Conservation (phyloP, 1,140 invertebrate genomes). For the Macrosteles quadrilineatus region DNA sequence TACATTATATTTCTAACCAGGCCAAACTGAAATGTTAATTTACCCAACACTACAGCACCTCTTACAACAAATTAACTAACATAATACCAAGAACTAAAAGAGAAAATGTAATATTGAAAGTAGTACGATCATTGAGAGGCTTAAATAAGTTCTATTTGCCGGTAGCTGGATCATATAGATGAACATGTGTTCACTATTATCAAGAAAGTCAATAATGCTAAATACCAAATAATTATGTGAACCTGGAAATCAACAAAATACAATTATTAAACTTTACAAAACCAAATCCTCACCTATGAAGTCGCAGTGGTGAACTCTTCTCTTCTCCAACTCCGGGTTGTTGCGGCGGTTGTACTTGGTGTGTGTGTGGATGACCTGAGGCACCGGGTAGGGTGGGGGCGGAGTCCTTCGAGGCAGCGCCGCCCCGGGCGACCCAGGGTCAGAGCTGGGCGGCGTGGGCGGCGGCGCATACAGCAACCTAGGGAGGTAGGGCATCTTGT, state of each 20-base stretch:
- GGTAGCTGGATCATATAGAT: no score
- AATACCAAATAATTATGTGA: neutral
- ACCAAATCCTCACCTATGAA: conserved; percentile 76
- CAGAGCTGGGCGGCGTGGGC: conserved; percentile 77
- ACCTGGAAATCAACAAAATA: neutral
- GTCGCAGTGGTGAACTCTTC: conserved; percentile 93
- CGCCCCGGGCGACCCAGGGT: conserved; percentile 76
- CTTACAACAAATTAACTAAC: no score
- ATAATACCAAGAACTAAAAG: no score
- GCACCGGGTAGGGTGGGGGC: conserved; percentile 44
- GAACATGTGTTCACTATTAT: no score
- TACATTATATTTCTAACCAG: no score
- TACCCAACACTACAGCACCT: no score
- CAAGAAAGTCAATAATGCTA: no score
- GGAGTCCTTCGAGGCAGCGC: conserved; percentile 48
- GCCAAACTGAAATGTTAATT: no score
- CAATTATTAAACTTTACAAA: no score
- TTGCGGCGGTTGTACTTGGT: conserved; percentile 88
- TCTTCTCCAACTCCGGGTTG: conserved; percentile 93
- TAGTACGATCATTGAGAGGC: no score
- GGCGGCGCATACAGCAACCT: conserved; percentile 76
- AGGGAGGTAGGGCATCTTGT: neutral
- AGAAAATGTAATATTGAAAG: no score
- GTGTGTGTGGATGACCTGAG: conserved; percentile 46
- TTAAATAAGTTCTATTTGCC: no score